These are phyloP conservation scores for Clostera curtula DNA, from an alignment of 2,888 invertebrate species.

Conservation along the genomic window DNA sequence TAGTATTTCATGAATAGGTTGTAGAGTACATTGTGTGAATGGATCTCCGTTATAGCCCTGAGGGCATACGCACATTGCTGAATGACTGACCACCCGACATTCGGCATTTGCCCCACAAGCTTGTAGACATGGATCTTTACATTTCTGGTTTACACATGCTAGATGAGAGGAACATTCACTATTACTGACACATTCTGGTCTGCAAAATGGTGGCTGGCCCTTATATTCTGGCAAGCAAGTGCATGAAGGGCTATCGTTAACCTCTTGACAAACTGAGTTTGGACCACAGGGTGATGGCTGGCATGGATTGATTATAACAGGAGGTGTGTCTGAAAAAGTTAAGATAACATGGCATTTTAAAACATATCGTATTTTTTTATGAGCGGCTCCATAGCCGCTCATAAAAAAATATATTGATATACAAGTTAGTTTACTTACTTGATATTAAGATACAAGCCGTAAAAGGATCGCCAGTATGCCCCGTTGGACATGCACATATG, in stretches of 20 bases:
- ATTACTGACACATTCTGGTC: slow-evolving; percentile 86
- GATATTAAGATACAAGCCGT: slow-evolving; percentile 57
- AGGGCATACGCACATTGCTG: slow-evolving; percentile 85
- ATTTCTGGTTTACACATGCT: slow-evolving; percentile 84
- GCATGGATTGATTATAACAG: slow-evolving; percentile 76
- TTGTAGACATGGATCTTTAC: slow-evolving; percentile 82
- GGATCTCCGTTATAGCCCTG: slow-evolving; percentile 79
- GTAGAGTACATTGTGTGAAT: slow-evolving; percentile 72
- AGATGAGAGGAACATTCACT: slow-evolving; percentile 81
- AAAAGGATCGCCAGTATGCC: slow-evolving; percentile 80
- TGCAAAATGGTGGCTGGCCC: slow-evolving; percentile 84
- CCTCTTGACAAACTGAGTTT: slow-evolving; percentile 81
- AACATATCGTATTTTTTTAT: slow-evolving; percentile 2
- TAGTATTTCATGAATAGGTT: slow-evolving; percentile 62
- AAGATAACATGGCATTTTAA: slow-evolving; percentile 1
- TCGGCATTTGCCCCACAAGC: slow-evolving; percentile 83
- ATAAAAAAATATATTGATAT: slow-evolving; percentile 1
- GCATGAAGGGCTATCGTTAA: slow-evolving; percentile 82
- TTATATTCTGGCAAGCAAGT: slow-evolving; percentile 81
- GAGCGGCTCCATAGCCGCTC: slow-evolving; percentile 2
- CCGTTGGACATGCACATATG: slow-evolving; percentile 80
- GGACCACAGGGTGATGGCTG: slow-evolving; percentile 87
- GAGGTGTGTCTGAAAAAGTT: slow-evolving; percentile 38
- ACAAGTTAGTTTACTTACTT: slow-evolving; percentile 36
- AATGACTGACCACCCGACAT: slow-evolving; percentile 84